phyloP scores from a whole-genome alignment of 1,140 invertebrate genomes.

The Tribolium castaneum region DNA sequence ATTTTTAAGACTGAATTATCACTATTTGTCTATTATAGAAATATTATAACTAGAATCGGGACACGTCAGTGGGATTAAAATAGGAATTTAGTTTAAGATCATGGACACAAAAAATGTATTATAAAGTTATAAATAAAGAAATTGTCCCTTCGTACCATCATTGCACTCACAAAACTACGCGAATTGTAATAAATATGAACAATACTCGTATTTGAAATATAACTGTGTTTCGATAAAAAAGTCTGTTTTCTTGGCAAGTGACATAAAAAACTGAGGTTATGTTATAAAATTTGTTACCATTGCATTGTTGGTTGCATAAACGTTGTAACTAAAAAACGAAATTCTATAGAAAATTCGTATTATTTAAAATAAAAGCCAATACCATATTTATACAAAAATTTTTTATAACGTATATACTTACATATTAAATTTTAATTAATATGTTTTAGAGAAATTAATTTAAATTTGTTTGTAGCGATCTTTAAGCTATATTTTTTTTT shows the following conservation, averaged over 20 bases:
- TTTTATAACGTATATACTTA: too few species aligned
- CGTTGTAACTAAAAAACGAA: too few species aligned
- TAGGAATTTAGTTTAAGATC: neutral
- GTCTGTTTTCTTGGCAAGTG: neutral
- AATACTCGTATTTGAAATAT: neutral
- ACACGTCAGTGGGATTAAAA: neutral
- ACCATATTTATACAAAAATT: too few species aligned
- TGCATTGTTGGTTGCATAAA: neutral
- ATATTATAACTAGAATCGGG: neutral
- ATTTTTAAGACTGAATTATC: neutral
- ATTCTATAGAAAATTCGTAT: neutral
- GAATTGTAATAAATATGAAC: too few species aligned
- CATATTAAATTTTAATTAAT: too few species aligned
- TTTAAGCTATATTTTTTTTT: too few species aligned
- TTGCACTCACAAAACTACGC: neutral
- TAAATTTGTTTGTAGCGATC: too few species aligned
- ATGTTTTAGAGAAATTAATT: too few species aligned
- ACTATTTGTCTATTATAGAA: neutral
- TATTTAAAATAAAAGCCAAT: too few species aligned
- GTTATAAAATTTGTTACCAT: neutral
- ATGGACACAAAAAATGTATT: neutral
- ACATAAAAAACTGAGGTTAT: neutral
- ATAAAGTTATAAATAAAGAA: neutral
- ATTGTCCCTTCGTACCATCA: neutral
- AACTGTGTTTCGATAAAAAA: neutral